Conservation (phyloP, 1,140 invertebrate species). For the Ephestia elutella region DNA sequence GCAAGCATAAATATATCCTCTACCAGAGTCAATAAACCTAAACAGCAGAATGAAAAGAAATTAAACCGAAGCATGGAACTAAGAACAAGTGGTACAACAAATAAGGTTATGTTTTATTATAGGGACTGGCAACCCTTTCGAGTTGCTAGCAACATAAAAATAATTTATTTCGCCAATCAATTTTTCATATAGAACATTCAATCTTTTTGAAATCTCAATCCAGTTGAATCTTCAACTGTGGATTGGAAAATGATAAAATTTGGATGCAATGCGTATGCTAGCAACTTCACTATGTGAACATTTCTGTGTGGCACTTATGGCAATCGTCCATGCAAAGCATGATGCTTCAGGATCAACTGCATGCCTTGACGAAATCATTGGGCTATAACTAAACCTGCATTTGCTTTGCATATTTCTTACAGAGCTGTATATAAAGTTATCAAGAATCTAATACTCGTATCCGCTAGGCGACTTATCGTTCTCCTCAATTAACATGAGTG, state of each 20-base stretch:
- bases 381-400: not conserved
- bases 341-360: conserved; percentile 22
- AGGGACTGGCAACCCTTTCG: conserved; percentile 42
- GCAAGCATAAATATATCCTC: not conserved
- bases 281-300: conserved; percentile 28
- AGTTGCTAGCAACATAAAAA: conserved; percentile 49
- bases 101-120: not conserved
- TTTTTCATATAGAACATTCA: not conserved
- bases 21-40: not conserved
- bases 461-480: too few species aligned
- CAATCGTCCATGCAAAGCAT: conserved; percentile 31
- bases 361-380: conserved; percentile 1
- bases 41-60: not conserved
- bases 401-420: not conserved
- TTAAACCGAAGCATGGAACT: conserved; percentile 8
- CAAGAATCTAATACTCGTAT: too few species aligned
- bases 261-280: conserved; percentile 24
- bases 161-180: not conserved
- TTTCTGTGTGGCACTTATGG: conserved; percentile 37
- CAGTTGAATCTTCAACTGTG: not conserved
- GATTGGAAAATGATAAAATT: not conserved
- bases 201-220: too few species aligned
- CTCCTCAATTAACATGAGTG: too few species aligned
- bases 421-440: not conserved
- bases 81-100: conserved; percentile 2